Base-by-base conservation (phyloP, 2,888 invertebrate genomes). In the Eucera pruinosa region DNA sequence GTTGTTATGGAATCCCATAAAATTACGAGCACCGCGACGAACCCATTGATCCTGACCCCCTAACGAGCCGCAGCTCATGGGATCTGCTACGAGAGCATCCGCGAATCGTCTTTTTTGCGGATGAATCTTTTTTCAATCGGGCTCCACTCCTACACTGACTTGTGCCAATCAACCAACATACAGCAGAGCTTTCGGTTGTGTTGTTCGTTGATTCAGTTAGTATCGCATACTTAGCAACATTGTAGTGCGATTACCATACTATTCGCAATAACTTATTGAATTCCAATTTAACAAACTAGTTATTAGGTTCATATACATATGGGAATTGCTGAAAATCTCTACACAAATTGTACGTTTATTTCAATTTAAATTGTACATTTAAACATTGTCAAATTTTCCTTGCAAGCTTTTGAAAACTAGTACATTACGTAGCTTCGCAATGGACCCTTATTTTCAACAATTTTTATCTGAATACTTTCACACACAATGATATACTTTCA, bases 11-110 rank as follows among this genome's bases (percentile, higher is more conserved):
- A 83, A 85, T 85, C 85, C 85, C 72, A 82, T 85, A 78, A 80
- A 89, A 89, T 89, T 87, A 89, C 84, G 85, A 81, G 79, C 80
- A 82, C 81, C 82, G 83, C 85, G 83, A 87, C 85, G 84, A 84
- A 83, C 74, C 87, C 87, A 89, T 89, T 89, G 90, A 90, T 90
- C 87, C 87, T 85, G 87, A 88, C 89, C 88, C 88, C 78, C 86
- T 85, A 87, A 89, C 86, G 86, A 89, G 86, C 79, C 75, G 69
- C 77, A 61, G 78, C 60, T 27, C 69, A 70, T 62, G 60, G 48
- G 62, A 61, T 58, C 55, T 23, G 36, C 68, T 61, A 77, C 36
- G 74, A 77, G 80, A 72, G 78, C 78, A 78, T 68, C 47, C 80
- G 72, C 79, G 78, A 72, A 85, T 83, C 85, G 80, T 78, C 84